A percentile compares a stretch with the other conserved stretches of the same genome.
Conservation (phyloP, 2,797 vertebrate genomes). For the Sebastes aleutianus region DNA sequence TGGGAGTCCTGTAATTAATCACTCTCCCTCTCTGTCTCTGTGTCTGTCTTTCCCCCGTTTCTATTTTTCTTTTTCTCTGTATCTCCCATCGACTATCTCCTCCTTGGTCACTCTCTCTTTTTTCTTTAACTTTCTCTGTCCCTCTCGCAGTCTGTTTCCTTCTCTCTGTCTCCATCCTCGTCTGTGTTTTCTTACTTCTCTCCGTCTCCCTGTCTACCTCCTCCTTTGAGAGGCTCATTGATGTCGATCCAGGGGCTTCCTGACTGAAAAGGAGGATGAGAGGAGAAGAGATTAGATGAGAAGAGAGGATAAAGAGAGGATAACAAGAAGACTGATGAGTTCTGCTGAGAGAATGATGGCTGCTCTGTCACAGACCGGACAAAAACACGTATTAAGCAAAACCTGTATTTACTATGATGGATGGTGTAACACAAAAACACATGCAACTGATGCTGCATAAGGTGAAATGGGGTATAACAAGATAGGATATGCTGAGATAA, state of each 20-base stretch:
- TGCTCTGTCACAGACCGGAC: constrained; percentile 41
- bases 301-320: constrained; percentile 63
- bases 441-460: neutral
- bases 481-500: neutral
- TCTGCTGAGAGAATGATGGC: constrained; percentile 61
- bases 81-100: neutral
- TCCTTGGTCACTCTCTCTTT: constrained; percentile 8
- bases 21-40: constrained; percentile 24
- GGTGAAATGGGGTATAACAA: neutral
- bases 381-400: constrained; percentile 62
- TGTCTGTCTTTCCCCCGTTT: neutral
- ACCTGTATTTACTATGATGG: constrained; percentile 38
- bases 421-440: constrained; percentile 18
- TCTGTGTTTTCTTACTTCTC: neutral
- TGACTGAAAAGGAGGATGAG: constrained; percentile 56
- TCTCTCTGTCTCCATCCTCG: neutral
- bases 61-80: neutral
- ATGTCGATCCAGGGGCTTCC: constrained; percentile 71
- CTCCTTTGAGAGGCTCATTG: constrained; percentile 46
- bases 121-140: neutral
- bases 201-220: neutral
- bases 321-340: constrained; percentile 55
- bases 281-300: constrained; percentile 58
- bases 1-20: constrained; percentile 77
- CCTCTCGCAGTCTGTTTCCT: neutral